These are phyloP conservation scores for Epinephelus malabaricus DNA, from an alignment of 2,797 vertebrate genomes.

Conservation along the genomic window DNA sequence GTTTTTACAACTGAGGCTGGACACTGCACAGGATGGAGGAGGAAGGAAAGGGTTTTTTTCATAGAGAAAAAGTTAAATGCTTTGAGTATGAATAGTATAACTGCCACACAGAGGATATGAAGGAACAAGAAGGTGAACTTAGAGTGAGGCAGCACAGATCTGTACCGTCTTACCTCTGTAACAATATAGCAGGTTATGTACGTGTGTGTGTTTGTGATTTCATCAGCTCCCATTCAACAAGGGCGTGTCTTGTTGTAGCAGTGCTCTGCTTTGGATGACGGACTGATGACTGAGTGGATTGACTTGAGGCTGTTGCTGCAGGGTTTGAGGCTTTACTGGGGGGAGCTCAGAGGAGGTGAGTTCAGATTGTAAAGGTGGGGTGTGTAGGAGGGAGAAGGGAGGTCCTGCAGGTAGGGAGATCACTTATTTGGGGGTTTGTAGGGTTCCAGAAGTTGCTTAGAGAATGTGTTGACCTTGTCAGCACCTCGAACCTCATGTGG, in stretches of 20 bases:
- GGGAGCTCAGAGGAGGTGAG: conserved; percentile 21
- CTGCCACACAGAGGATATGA: conserved; percentile 45
- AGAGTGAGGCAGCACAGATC: conserved; percentile 24
- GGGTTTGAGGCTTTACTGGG: conserved; percentile 47
- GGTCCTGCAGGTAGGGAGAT: conserved; percentile 53
- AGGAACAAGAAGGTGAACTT: conserved; percentile 33
- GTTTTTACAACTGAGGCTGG: conserved; percentile 38
- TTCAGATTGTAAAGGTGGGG: conserved; percentile 58
- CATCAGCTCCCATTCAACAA: conserved; percentile 26
- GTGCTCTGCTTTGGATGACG: conserved; percentile 36
- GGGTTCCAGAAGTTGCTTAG: conserved; percentile 93
- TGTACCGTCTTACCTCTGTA: conserved; percentile 1
- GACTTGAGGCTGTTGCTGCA: conserved; percentile 54
- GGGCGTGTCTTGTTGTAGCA: conserved; percentile 34
- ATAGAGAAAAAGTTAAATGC: conserved; percentile 46
- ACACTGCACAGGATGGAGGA: conserved; percentile 18
- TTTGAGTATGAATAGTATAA: conserved; percentile 38
- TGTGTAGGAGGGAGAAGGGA: conserved; percentile 25
- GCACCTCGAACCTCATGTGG: conserved; percentile 95
- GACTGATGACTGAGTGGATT: conserved; percentile 45
- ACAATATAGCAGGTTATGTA: conserved; percentile 19
- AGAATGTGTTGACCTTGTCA: conserved; percentile 96
- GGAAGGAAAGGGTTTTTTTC: not conserved
- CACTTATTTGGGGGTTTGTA: conserved; percentile 93
- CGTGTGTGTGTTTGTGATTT: conserved; percentile 22